Percentiles rank a stretch among this genome's conserved stretches.
Conservation (phyloP, 1,140 invertebrate species). For the Drosophila athabasca region DNA sequence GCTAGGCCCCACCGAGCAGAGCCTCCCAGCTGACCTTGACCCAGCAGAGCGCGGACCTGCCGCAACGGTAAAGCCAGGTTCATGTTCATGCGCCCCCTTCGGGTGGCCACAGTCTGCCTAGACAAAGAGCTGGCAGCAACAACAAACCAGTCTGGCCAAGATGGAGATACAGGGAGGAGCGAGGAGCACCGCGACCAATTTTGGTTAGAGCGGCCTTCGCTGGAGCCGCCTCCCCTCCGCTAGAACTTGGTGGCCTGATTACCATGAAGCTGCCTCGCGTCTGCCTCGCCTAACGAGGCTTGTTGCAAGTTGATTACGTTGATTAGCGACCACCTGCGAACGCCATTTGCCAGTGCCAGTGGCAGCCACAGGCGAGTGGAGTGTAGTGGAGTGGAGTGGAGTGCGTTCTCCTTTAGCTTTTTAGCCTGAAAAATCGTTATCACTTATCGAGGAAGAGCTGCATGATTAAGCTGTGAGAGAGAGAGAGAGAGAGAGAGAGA, state of each 20-base stretch:
- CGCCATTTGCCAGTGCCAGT: conserved; percentile 54
- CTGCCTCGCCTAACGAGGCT: conserved; percentile 49
- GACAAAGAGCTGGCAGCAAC: conserved; percentile 20
- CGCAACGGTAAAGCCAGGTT: conserved; percentile 67
- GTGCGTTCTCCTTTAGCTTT: conserved; percentile 8
- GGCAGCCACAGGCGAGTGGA: conserved; percentile 15
- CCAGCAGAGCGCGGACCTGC: conserved; percentile 49
- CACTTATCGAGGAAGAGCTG: conserved; percentile 37
- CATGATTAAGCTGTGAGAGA: conserved; percentile 37
- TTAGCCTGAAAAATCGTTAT: conserved; percentile 49
- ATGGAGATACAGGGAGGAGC: background rate
- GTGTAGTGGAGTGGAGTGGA: background rate
- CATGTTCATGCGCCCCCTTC: conserved; percentile 21
- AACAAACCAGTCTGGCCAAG: conserved; percentile 32
- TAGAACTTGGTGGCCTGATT: conserved; percentile 74
- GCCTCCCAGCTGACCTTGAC: conserved; percentile 61
- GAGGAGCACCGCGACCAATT: conserved; percentile 21
- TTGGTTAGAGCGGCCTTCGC: conserved; percentile 40
- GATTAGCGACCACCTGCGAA: conserved; percentile 78
- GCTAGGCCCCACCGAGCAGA: conserved; percentile 20
- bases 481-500: conserved; percentile 26
- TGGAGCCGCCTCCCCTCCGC: background rate
- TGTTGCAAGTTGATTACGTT: conserved; percentile 65
- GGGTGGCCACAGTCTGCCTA: conserved; percentile 22
- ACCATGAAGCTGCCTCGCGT: conserved; percentile 47